Conservation (phyloP, 2,888 invertebrate genomes). For the Drosophila mulleri region DNA sequence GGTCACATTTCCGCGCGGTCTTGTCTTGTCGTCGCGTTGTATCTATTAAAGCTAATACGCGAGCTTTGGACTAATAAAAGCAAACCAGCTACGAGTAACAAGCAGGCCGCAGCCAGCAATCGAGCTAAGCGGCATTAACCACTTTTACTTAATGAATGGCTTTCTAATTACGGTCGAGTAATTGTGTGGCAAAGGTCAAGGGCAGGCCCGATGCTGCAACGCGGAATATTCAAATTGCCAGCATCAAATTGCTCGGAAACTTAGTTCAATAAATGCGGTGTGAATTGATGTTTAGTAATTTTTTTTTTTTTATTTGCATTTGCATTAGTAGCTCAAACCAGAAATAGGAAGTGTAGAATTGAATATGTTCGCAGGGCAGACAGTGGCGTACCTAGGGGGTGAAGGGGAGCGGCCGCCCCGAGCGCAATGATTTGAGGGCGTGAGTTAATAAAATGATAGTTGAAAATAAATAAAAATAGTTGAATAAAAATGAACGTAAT, state of each 20-base stretch:
- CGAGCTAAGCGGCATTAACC: slow-evolving; percentile 5
- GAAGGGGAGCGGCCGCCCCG: too few relatives aligned
- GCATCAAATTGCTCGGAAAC: slow-evolving; percentile 30
- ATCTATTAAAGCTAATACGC: slow-evolving; percentile 58
- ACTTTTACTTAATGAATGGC: slow-evolving; percentile 27
- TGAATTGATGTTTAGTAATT: slow-evolving; percentile 18
- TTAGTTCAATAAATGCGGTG: slow-evolving; percentile 29
- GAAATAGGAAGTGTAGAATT: not conserved
- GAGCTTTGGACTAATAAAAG: slow-evolving; percentile 31
- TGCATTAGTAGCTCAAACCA: not conserved
- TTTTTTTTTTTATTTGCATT: slow-evolving; percentile 5
- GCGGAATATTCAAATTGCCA: slow-evolving; percentile 33
- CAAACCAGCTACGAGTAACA: not conserved
- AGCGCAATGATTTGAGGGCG: too few relatives aligned
- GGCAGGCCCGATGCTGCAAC: slow-evolving; percentile 31
- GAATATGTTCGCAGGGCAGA: not conserved
- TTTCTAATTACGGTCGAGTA: slow-evolving; percentile 47
- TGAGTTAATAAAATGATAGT: too few relatives aligned
- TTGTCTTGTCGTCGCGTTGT: slow-evolving; percentile 29
- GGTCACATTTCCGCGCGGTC: slow-evolving; percentile 11
- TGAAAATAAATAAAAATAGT: too few relatives aligned
- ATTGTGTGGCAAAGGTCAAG: slow-evolving; percentile 53
- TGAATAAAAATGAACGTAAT: too few relatives aligned
- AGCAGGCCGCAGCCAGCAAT: not conserved
- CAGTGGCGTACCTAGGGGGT: too few relatives aligned